phyloP scores from a whole-genome alignment of 1,140 invertebrate genomes.

The Paraescarpia echinospica region DNA sequence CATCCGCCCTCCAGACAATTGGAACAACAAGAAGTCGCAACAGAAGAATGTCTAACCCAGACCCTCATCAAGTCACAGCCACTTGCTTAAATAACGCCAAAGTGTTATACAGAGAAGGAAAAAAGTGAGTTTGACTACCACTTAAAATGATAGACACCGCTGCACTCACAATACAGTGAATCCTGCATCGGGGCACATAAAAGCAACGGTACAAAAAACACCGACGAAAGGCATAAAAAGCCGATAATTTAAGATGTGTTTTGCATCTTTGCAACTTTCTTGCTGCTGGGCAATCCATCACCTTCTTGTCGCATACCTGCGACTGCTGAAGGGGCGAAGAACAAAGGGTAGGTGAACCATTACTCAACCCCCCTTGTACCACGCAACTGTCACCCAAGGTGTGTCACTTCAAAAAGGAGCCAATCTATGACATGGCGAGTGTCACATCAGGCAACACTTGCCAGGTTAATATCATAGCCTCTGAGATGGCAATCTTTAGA shows the following conservation, averaged over 20 bases:
- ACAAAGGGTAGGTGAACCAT: background rate
- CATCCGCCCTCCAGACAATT: no score
- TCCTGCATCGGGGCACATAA: background rate
- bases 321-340: background rate
- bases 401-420: background rate
- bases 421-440: background rate
- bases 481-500: no score
- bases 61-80: no score
- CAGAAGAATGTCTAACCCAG: no score
- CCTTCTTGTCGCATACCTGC: background rate
- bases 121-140: background rate
- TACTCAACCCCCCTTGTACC: background rate
- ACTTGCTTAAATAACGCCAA: no score
- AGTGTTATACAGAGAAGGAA: background rate
- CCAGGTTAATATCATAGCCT: background rate
- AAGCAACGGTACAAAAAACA: background rate
- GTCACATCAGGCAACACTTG: background rate
- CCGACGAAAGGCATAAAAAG: background rate
- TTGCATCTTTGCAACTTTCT: conserved; percentile 1
- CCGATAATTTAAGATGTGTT: background rate
- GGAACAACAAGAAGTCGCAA: no score
- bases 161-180: background rate
- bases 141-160: background rate
- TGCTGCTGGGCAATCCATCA: background rate
- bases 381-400: background rate